Base-by-base conservation (phyloP, 2,888 invertebrate genomes). In the Liodrosophila aerea region DNA sequence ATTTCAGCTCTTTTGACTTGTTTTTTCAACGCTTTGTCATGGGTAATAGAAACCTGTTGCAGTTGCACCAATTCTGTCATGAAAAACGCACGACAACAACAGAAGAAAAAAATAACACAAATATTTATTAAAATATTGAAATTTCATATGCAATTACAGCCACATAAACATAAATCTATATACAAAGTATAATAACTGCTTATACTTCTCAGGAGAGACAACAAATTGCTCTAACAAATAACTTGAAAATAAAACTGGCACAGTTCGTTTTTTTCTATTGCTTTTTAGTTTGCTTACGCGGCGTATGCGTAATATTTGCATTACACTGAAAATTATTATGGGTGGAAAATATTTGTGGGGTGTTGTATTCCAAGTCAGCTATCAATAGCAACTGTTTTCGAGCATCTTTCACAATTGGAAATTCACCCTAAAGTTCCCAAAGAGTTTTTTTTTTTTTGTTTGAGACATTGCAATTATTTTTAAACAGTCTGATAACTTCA, bases 11-110 rank as follows among this genome's bases (percentile, higher is more conserved):
- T 37, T 36, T 54, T 31, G 37, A 39, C 13, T 34, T 44, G 9
- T 37, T 51, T 29, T 50, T 43, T n/a, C 31, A 39, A 39, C 18
- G 15, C 22, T 22, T 22, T 22, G 22, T 22, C 22, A 12, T 15
- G 3, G 13, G 22, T 41, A 39, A 22, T 46, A 53, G 12, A 81
- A 81, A 81, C 81, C 81, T 65, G 81, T 77, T 77, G 68, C 67
- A 54, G 53, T 64, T 76, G 76, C 77, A 81, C 84, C 77, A 81
- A 83, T 71, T 81, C 84, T 83, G 81, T 81, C 81, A 76, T 68
- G 67, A 22, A 56, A 73, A 67, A 40, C 66, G 58, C 64, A 72
- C 72, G 58, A 60, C n/a, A n/a, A n/a, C n/a, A n/a, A n/a, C n/a
- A n/a, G n/a, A n/a, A n/a, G n/a, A 59, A 60, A 69, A 54, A 66